Evolutionary conservation across 1,140 invertebrate genomes (phyloP), one percentile per base, ranked within the genome.

Genomic region (Hesperophylax magnus): DNA sequence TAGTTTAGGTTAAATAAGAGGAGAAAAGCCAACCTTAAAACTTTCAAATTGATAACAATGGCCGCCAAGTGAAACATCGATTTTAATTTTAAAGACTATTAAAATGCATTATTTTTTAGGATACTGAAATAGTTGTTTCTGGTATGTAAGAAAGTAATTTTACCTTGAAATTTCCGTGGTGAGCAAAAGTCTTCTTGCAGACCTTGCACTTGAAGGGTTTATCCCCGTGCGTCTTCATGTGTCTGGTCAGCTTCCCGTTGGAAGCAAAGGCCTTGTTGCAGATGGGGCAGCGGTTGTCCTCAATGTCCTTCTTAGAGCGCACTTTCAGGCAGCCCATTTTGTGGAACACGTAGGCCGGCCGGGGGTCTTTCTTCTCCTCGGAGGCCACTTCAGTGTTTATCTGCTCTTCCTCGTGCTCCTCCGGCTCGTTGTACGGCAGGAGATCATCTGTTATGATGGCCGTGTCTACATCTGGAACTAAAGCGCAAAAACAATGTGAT

Each of bases 101-200:
- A n/a, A n/a, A n/a, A n/a, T n/a, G n/a, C n/a, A n/a, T n/a, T n/a
- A n/a, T n/a, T n/a, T n/a, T n/a, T n/a, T n/a, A n/a, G n/a, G n/a
- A n/a, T n/a, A n/a, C n/a, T n/a, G n/a, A n/a, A n/a, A n/a, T n/a
- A n/a, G n/a, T n/a, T n/a, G n/a, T n/a, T n/a, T n/a, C n/a, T n/a
- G n/a, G n/a, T n/a, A n/a, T n/a, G n/a, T n/a, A n/a, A n/a, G n/a
- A n/a, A n/a, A n/a, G n/a, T n/a, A 7, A 31, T 31, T 31, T 7
- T 39, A 39, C 34, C 79, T 92, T 92, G 84, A 91, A 89, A 85
- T 91, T 94, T 80, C 89, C 93, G 86, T 89, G 92, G 85, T 91
- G 93, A 75, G 93, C 93, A 87, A 95, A 95, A 81, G 91, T 91
- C 84, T 94, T 93, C 58, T 92, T 91, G 87, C 94, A 95, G 77